phyloP scores from a whole-genome alignment of 64 coral and sea anemone genomes.

The Stylophora pistillata region DNA sequence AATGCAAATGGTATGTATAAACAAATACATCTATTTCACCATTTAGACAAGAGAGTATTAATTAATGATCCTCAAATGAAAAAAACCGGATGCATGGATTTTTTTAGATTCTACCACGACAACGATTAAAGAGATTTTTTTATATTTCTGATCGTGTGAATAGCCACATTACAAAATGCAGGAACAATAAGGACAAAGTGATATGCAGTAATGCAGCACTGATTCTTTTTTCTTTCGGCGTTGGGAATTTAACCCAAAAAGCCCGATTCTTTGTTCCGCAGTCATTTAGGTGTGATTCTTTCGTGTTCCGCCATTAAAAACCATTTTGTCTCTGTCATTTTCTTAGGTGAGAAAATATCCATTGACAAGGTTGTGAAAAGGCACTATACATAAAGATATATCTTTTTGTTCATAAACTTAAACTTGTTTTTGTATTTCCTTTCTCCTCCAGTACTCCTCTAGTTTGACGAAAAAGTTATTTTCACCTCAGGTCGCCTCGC shows the following conservation, averaged over 20 bases:
- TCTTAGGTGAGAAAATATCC: no score
- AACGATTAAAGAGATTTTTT: not conserved
- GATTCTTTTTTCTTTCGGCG: no score
- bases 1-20: not conserved
- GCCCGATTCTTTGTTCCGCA: no score
- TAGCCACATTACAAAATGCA: not conserved
- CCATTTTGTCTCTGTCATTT: no score
- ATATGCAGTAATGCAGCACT: no score
- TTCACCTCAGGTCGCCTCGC: not conserved
- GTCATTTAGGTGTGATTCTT: no score
- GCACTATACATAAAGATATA: not conserved
- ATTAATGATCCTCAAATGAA: not conserved
- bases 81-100: constrained; percentile 23
- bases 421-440: not conserved
- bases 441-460: no score
- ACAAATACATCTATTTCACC: not conserved
- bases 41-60: not conserved
- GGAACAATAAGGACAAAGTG: not conserved
- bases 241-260: no score
- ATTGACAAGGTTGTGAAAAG: not conserved
- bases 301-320: no score
- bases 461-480: not conserved
- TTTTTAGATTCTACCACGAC: not conserved
- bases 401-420: not conserved
- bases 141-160: not conserved